Base-by-base conservation (phyloP, 2,888 invertebrate species). In the Eucriotettix oculatus region DNA sequence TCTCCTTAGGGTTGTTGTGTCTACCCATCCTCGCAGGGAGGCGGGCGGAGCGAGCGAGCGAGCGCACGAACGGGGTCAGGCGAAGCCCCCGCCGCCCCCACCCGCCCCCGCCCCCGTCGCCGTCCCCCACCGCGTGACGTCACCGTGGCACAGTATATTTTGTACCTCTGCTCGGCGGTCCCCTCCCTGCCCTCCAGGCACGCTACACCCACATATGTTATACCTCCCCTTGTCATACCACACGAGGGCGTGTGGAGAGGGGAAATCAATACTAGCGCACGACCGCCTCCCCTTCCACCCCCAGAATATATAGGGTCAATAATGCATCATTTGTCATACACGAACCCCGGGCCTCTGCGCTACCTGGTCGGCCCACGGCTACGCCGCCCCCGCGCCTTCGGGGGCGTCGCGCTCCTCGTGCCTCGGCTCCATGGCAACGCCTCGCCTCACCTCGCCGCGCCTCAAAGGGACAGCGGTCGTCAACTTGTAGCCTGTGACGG, bases 401-500 rank as follows among this genome's bases (percentile, higher is more conserved):
- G 10, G 7, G 52, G 9, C 52, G n/a, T 16, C 16, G 1, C 52
- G 52, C 10, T 52, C n/a, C n/a, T 52, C 52, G 52, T 14, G 16
- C 16, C 52, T n/a, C 29, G 17, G 17, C 43, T 44, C 10, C 54
- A 40, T 56, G 56, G 57, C 17, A 54, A 62, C 61, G 59, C 61
- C 54, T 53, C 54, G 58, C 41, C 42, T 43, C 61, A 58, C 61
- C 54, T 53, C 54, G 58, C 41, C 42, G 17, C 52, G 54, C 54
- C 43, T 16, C 57, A 29, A n/a, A 53, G 10, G 43, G 42, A 41
- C 59, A 41, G 41, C 42, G 43, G 59, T 40, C 44, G 54, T 16
- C 58, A 10, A 59, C n/a, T 16, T 16, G 11, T 52, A 2, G n/a
- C 52, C 52, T 52, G 29, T 29, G 29, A 29, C 29, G 2, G 29